phyloP scores from a whole-genome alignment of 2,113 vertebrate genomes.

The Rafetus swinhoei region DNA sequence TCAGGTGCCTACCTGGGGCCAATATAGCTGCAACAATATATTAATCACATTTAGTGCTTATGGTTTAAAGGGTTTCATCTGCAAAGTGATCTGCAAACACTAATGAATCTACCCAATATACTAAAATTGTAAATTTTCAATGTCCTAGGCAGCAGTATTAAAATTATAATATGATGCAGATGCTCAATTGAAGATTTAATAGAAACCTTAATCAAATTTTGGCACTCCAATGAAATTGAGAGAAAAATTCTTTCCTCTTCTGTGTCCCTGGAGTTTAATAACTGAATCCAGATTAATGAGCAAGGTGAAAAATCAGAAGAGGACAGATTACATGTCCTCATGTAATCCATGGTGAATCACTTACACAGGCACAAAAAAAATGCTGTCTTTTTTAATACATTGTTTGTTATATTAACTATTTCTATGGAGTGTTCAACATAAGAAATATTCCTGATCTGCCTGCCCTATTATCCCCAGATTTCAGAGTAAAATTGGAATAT shows the following conservation, averaged over 20 bases:
- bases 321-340: not conserved
- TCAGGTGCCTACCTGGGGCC: not conserved
- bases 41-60: not conserved
- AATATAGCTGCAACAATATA: not conserved
- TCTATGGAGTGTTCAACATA: not conserved
- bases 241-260: not conserved
- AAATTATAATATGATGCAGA: not conserved
- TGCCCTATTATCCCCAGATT: not conserved
- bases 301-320: not conserved
- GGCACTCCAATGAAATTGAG: not conserved
- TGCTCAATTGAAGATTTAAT: conserved; percentile 8
- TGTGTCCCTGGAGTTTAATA: not conserved
- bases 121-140: conserved; percentile 14
- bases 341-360: not conserved
- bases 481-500: not conserved
- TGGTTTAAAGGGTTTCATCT: not conserved
- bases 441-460: not conserved
- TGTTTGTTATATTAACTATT: not conserved
- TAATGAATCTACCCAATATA: not conserved
- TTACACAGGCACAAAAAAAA: not conserved
- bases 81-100: not conserved
- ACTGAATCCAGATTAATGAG: not conserved
- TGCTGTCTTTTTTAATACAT: not conserved
- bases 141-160: not conserved
- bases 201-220: not conserved